phyloP scores from a whole-genome alignment of 2,797 vertebrate species.

The Danio aesculapii region DNA sequence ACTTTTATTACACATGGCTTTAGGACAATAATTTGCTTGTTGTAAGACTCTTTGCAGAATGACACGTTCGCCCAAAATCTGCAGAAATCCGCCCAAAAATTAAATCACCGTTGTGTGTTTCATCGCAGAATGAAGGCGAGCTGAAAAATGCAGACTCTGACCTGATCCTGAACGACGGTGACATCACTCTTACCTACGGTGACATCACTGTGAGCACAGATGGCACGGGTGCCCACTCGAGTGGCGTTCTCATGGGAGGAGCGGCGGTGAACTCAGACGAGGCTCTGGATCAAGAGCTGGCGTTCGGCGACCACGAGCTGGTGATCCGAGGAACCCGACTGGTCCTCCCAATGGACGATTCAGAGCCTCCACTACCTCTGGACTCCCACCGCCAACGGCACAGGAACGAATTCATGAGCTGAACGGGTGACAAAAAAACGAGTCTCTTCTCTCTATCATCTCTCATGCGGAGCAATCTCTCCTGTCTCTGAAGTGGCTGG shows the following conservation, averaged over 20 bases:
- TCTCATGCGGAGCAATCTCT: conserved; percentile 41
- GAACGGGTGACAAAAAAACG: conserved; percentile 41
- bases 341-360: conserved; percentile 96
- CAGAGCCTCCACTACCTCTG: conserved; percentile 85
- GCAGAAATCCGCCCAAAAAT: not conserved
- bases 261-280: conserved; percentile 80
- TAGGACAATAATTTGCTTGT: no score
- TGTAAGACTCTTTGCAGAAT: no score
- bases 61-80: no score
- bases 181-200: conserved; percentile 92
- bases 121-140: conserved; percentile 89
- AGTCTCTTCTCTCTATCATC: conserved; percentile 30
- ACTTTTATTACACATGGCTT: no score
- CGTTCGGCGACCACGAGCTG: conserved; percentile 90
- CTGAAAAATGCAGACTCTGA: conserved; percentile 96
- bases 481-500: conserved; percentile 58
- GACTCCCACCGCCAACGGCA: conserved; percentile 68
- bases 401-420: conserved; percentile 47
- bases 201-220: conserved; percentile 90
- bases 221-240: conserved; percentile 69
- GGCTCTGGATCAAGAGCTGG: conserved; percentile 86
- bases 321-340: conserved; percentile 93
- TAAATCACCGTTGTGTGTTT: not conserved
- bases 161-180: conserved; percentile 92
- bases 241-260: conserved; percentile 67